Base-by-base conservation (phyloP, 2,113 vertebrate species). In the Alexandromys fortis region DNA sequence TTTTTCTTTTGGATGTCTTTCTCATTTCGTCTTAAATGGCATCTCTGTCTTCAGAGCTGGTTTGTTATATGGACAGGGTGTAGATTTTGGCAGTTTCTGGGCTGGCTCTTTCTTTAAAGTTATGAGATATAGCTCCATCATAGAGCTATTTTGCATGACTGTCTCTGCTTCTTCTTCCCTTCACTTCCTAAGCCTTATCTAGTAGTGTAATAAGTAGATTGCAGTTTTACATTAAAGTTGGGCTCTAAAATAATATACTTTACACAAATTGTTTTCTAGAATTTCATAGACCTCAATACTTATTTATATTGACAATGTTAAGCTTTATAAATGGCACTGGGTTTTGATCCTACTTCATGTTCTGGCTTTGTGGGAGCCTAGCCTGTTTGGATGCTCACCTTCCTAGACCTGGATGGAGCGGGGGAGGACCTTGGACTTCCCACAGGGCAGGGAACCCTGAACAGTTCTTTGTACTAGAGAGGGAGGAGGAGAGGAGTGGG, bases 1-100 rank as follows among this genome's bases (percentile, higher is more conserved):
- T 45, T 75, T 93, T 93, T 91, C 88, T 97, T 96, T 98, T 6
- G 9, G 75, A 24, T 67, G 5, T 70, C 67, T 90, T 95, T 96
- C 65, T 77, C 17, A 83, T 89, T 67, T 81, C 22, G 28, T 96
- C 33, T 97, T 58, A 90, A 89, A 68, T 77, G 92, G 13, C 58
- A 90, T 91, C 22, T 65, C 22, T 70, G 63, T 97, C 89, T 98
- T 90, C 67, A 92, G 10, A 30, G 0, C 33, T 49, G 11, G 94
- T 77, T n/a, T 73, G 75, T 81, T 83, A 58, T 70, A 3, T 72
- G n/a, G 16, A n/a, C 77, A 12, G 45, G 26, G 4, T 9, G 5
- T 86, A 93, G 86, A 93, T 96, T 96, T 96, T 75, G 87, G 63
- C 70, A 86, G 42, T 16, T 94, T 96, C 78, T 49, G 79, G 42